Evolutionary conservation across 2,888 invertebrate species (phyloP), one percentile per base, ranked within the genome.

Genomic region (Gortyna flavago): DNA sequence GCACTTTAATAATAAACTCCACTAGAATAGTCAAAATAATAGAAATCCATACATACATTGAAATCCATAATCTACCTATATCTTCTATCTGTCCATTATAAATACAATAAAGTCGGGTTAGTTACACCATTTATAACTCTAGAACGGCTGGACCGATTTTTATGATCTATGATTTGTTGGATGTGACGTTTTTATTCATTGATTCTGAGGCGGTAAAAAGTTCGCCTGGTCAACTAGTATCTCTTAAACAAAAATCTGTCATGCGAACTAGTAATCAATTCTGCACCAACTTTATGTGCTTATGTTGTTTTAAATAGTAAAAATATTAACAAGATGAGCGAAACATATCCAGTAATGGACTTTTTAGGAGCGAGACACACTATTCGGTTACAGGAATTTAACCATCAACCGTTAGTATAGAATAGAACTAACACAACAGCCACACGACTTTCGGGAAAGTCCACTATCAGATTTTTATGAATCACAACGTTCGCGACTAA

Each of bases 381-480:
- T 64, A 6, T 32, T 25, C 16, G 3, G 9, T 25, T 18, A 29
- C 9, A 9, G 1, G 1, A 68, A 41, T 29, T 16, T 2, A 18
- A 73, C 25, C 11, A 7, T 68, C 2, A 32, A 44, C 32, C 67
- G 16, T 18, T 16, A 44, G 7, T 67, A 1, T 29, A 29, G 35
- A 54, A 54, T 41, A 41, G 11, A 41, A 41, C 7, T 32, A 61
- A n/a, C 16, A 13, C 0, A 5, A 38, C 25, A 38, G 0, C 29
- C 35, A n/a, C n/a, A n/a, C n/a, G n/a, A n/a, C 11, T 69, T 80
- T 65, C 51, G 21, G 65, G 57, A 51, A 75, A 75, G 32, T 67
- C 38, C 61, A 8, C 70, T 41, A 80, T 70, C 75, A 80, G 61
- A 76, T 64, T 81, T 72, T 71, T 16, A 76, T 81, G 71, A 81